Evolutionary conservation across 2,888 invertebrate species (phyloP).

Genomic region (Stegana nigrithorax): DNA sequence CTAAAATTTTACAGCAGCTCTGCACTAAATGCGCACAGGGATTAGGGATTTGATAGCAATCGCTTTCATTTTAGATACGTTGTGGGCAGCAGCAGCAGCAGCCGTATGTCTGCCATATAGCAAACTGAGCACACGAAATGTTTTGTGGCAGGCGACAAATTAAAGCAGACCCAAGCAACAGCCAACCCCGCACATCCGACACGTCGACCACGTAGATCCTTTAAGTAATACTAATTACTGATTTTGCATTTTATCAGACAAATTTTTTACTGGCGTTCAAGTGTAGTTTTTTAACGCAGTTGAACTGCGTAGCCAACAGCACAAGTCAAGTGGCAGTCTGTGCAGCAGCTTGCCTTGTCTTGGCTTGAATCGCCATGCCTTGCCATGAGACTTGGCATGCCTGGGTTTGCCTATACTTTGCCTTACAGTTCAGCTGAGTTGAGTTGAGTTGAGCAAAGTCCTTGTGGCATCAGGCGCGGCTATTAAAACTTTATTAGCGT

Average conservation of each 20-base stretch:
- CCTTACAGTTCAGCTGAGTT: too few species aligned
- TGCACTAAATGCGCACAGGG: conserved; percentile 48
- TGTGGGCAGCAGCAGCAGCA: conserved; percentile 23
- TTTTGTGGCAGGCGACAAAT: conserved; percentile 50
- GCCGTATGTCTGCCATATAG: neutral
- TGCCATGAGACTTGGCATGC: too few species aligned
- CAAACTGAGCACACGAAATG: neutral
- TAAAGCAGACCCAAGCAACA: conserved; percentile 44
- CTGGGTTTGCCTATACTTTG: too few species aligned
- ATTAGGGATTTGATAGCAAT: conserved; percentile 52
- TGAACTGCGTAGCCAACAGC: conserved; percentile 36
- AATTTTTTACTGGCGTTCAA: conserved; percentile 34
- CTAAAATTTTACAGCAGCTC: too few species aligned
- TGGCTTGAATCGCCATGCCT: too few species aligned
- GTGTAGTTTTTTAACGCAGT: conserved; percentile 26
- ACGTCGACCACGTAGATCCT: neutral
- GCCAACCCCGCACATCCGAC: too few species aligned
- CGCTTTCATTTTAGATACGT: conserved; percentile 43
- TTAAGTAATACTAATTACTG: neutral
- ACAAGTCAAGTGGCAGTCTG: too few species aligned
- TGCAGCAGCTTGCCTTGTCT: too few species aligned
- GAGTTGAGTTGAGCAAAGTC: too few species aligned
- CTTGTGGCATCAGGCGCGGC: too few species aligned
- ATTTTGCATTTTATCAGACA: neutral
- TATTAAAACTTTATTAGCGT: conserved; percentile 50